Base-by-base conservation (phyloP, 2,888 invertebrate genomes). In the Pachymerium ferrugineum region DNA sequence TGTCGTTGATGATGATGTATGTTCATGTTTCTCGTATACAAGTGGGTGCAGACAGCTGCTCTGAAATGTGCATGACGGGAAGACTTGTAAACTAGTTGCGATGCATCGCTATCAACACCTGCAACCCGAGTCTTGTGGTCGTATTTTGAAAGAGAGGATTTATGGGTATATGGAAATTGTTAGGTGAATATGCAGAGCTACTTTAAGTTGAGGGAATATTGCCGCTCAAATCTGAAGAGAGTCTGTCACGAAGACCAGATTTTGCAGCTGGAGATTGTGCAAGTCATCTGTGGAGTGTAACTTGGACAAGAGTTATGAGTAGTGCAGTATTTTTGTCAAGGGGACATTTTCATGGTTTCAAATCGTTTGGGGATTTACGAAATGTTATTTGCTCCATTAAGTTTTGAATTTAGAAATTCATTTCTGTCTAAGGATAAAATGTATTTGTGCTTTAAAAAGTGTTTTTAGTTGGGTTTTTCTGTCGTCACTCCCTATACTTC, bases 31-130 rank as follows among this genome's bases (percentile, higher is more conserved):
- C 28, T n/a, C 22, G 62, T 62, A 25, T 28, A 62, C 28, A 62
- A 62, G 62, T 22, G 16, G 25, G n/a, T 62, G 62, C 28, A 28
- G 62, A 62, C 62, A 62, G 62, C 62, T 62, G 62, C 62, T 28
- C n/a, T n/a, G 62, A 28, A 62, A 10, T 62, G n/a, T 28, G 62
- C 25, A 4, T 22, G 62, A 28, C 62, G n/a, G 10, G 62, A 62
- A 62, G 62, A 62, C 28, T 22, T 28, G 62, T 62, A 62, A 62
- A 62, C 62, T 28, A 62, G 62, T 22, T 28, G 1, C 25, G 28
- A 28, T 62, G 62, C 22, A 19, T 22, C 25, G 14, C 62, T 62
- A 25, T n/a, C 6, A 62, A 62, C 62, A 62, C 62, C 62, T 62
- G 62, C 62, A 62, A 28, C 62, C 22, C n/a, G 28, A 62, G 25